Conservation (phyloP, 2,113 vertebrate genomes). For the Antechinus stuartii region DNA sequence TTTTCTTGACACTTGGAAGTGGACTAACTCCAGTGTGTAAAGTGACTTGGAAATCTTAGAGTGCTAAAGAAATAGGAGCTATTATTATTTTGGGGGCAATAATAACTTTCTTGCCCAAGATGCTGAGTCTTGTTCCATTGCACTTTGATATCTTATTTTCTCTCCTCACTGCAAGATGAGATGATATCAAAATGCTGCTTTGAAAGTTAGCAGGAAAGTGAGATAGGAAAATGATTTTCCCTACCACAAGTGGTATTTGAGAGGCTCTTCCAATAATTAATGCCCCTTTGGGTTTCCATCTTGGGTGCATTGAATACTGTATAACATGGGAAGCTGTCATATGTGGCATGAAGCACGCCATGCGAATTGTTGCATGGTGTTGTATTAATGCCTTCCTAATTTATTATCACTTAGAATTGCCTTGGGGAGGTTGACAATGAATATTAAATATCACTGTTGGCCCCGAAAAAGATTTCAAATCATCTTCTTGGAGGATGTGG, state of each 20-base stretch:
- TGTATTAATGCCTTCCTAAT: constrained; percentile 68
- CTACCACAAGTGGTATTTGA: background rate
- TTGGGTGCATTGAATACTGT: background rate
- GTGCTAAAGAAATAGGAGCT: background rate
- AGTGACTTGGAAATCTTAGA: background rate
- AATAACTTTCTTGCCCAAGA: background rate
- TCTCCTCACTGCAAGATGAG: background rate
- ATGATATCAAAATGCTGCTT: background rate
- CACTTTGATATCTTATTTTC: background rate
- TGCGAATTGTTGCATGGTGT: background rate
- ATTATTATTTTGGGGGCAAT: background rate
- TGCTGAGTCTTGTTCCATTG: background rate
- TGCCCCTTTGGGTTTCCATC: background rate
- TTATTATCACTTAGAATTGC: constrained; percentile 68
- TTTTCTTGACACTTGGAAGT: background rate
- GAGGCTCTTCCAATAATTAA: background rate
- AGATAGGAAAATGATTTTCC: background rate
- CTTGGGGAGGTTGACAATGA: constrained; percentile 72
- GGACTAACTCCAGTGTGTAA: background rate
- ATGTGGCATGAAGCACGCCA: background rate
- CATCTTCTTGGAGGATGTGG: constrained; percentile 70
- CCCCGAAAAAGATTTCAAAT: constrained; percentile 71
- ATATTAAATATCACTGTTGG: constrained; percentile 73
- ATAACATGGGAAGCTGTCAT: background rate
- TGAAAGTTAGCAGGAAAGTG: background rate